Conservation (phyloP, 2,888 invertebrate genomes). For the Zygothrica quintamaculata region DNA sequence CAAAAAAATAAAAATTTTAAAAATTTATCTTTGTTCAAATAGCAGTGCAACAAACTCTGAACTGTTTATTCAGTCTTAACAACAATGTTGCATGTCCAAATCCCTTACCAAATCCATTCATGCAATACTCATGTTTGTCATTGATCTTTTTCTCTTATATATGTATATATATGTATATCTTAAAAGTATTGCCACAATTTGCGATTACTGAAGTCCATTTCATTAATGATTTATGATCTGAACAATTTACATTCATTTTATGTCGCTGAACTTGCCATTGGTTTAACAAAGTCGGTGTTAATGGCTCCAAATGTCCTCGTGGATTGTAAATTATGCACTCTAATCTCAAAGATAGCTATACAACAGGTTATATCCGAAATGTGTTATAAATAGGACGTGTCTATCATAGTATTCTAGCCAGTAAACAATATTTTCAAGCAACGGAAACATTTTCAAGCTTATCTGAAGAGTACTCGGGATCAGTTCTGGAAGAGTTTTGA, state of each 20-base stretch:
- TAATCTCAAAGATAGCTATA: slow-evolving; percentile 18
- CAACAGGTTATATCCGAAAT: slow-evolving; percentile 62
- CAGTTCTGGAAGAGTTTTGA: slow-evolving; percentile 5
- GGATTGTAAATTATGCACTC: slow-evolving; percentile 48
- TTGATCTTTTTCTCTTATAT: slow-evolving; percentile 35
- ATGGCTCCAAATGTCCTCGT: slow-evolving; percentile 46
- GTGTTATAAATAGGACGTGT: slow-evolving; percentile 28
- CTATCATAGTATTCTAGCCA: background rate
- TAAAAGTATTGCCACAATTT: slow-evolving; percentile 7
- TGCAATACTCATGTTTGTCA: slow-evolving; percentile 49
- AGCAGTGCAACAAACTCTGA: slow-evolving; percentile 69
- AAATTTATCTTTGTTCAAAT: slow-evolving; percentile 69
- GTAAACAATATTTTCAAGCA: background rate
- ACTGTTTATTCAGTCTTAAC: slow-evolving; percentile 75
- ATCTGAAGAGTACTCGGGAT: no score
- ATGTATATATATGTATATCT: no score
- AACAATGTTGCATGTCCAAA: slow-evolving; percentile 70
- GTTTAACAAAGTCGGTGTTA: slow-evolving; percentile 45
- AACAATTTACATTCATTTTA: slow-evolving; percentile 12
- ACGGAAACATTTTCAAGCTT: no score
- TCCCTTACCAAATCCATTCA: slow-evolving; percentile 44
- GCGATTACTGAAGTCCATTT: slow-evolving; percentile 44
- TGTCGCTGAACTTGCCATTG: slow-evolving; percentile 42
- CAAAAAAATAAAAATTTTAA: no score
- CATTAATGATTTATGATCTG: slow-evolving; percentile 63